Evolutionary conservation across 1,140 invertebrate genomes (phyloP).

Genomic region (Campoletis sonorensis): DNA sequence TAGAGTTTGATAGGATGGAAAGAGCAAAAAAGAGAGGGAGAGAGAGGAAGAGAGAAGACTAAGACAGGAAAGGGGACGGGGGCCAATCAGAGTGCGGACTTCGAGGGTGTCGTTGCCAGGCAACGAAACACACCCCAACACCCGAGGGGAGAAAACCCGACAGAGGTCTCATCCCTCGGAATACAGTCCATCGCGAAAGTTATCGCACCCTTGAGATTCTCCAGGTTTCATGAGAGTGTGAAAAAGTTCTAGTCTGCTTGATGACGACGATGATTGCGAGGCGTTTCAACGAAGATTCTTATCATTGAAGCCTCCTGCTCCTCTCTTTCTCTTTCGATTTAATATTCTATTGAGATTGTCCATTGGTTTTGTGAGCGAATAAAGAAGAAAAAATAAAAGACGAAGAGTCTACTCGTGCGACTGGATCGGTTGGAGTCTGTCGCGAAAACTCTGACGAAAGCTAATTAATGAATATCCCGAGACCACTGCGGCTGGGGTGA

Average conservation of each 20-base stretch:
- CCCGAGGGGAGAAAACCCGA: constrained; percentile 63
- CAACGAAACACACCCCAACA: constrained; percentile 69
- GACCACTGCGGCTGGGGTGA: not conserved
- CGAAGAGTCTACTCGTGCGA: not conserved
- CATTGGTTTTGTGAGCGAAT: not conserved
- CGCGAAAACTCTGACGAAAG: constrained; percentile 30
- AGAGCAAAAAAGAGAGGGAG: constrained; percentile 13
- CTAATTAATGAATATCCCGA: constrained; percentile 36
- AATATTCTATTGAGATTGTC: constrained; percentile 3
- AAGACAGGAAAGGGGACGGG: constrained; percentile 61
- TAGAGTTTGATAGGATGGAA: constrained; percentile 24
- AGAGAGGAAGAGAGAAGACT: constrained; percentile 53
- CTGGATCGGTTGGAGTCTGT: constrained; percentile 15
- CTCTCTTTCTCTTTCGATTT: too few species aligned
- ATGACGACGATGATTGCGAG: not conserved
- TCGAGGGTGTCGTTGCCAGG: constrained; percentile 75
- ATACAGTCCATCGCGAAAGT: constrained; percentile 58
- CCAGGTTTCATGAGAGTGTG: constrained; percentile 21
- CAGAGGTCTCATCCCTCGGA: constrained; percentile 54
- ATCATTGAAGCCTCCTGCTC: too few species aligned
- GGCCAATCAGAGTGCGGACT: constrained; percentile 68
- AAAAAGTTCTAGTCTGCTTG: not conserved
- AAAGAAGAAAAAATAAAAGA: not conserved
- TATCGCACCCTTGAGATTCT: constrained; percentile 54
- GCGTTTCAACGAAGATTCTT: too few species aligned